Evolutionary conservation across 1,140 invertebrate genomes (phyloP).

Genomic region (Caerostris darwini): DNA sequence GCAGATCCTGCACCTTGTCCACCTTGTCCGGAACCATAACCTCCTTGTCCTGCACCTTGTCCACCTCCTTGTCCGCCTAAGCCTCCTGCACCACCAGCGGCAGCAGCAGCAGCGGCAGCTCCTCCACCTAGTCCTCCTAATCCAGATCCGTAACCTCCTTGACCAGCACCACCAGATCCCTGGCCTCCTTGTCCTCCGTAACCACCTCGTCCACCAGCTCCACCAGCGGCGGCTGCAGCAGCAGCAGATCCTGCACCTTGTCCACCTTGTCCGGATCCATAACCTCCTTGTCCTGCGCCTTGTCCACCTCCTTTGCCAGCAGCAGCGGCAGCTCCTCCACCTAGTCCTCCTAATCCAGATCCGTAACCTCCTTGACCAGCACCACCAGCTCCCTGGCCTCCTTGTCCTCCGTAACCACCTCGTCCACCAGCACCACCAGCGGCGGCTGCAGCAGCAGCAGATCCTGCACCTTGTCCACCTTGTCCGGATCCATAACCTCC

Average conservation of each 20-base stretch:
- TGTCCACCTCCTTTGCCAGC: too few species aligned
- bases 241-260: not conserved
- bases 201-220: not conserved
- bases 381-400: not conserved
- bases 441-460: not conserved
- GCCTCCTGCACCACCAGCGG: not conserved
- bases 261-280: too few species aligned
- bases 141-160: too few species aligned
- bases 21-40: accelerated
- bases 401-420: not conserved
- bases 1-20: not conserved
- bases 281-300: too few species aligned
- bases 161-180: not conserved
- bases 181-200: not conserved
- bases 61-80: not conserved
- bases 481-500: not conserved
- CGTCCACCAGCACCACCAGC: not conserved
- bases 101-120: not conserved
- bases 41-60: not conserved
- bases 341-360: not conserved
- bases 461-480: not conserved
- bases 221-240: not conserved
- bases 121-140: not conserved
- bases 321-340: too few species aligned
- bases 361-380: not conserved